phyloP scores from a whole-genome alignment of 2,113 vertebrate species.

The Condylura cristata region DNA sequence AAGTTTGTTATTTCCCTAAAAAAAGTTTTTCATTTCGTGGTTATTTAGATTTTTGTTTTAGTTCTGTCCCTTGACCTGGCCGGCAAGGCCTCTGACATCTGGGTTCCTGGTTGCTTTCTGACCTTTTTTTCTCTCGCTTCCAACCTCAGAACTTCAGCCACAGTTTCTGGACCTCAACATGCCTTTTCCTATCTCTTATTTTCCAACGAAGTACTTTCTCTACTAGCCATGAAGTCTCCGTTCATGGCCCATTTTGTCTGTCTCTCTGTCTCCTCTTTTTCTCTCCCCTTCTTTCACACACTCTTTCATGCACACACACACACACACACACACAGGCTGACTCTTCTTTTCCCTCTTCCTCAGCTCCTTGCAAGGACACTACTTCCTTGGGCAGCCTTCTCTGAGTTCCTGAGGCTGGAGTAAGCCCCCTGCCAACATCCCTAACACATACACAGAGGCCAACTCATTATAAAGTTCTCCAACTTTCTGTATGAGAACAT shows the following conservation, averaged over 20 bases:
- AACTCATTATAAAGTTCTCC: background rate
- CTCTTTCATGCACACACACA: too few species aligned
- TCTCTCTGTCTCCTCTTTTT: too few species aligned
- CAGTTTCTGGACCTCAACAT: background rate
- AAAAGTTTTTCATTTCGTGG: background rate
- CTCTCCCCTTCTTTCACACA: too few species aligned
- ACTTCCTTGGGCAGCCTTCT: background rate
- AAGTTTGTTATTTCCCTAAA: background rate
- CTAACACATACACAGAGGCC: background rate
- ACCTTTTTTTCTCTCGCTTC: background rate
- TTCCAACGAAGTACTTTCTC: background rate
- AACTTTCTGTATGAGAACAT: background rate
- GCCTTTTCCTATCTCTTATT: background rate
- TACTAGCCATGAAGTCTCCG: background rate
- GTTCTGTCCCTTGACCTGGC: accelerated
- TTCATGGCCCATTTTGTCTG: background rate
- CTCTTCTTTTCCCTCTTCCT: background rate
- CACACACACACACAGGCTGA: background rate
- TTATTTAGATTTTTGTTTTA: background rate
- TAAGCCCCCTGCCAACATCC: background rate
- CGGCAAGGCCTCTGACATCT: background rate
- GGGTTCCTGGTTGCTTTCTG: accelerated
- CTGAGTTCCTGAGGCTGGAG: background rate
- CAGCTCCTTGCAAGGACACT: background rate
- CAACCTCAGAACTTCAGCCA: background rate